Evolutionary conservation across 37 sponge, comb jelly and placozoan genomes (phyloP), one percentile per base, ranked within the genome.

Genomic region (Bolinopsis microptera): DNA sequence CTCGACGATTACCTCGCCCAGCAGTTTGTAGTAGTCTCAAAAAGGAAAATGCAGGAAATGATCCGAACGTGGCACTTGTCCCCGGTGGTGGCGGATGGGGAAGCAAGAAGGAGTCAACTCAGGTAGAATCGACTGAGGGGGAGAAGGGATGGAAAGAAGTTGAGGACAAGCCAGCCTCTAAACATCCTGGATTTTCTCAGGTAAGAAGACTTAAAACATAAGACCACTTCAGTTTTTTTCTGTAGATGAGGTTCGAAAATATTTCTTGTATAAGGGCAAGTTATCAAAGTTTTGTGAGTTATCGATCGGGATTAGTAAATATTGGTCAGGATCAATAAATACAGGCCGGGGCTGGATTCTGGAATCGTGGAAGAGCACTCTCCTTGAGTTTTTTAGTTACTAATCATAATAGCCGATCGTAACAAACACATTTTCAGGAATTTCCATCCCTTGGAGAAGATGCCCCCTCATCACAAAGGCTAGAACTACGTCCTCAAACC

Each of bases 11-110:
- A 93, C 98, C 98, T 0, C 93, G 93, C 28, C 98, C 98, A 13
- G 97, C 94, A 37, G 93, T 94, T 27, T 94, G 97, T 34, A 95
- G 95, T 27, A 97, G 97, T 83, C 94, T 98, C 3, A 94, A 95
- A 31, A 95, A 94, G 38, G 96, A 96, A 70, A 93, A 95, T 92
- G 96, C 94, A 31, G 98, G 97, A 31, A 96, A 98, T 68, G 97
- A 98, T 69, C 97, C 97, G 22, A 95, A 69, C 36, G 93, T 98
- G 35, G 75, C 39, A 27, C 94, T 98, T 18, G 97, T 97, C 22
- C 98, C 98, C 26, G 67, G 94, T 23, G 94, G 94, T 27, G 96
- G 96, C 28, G 96, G 96, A 0, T 76, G 94, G 76, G 96, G 98
- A 25, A 95, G 97, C 92, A 95, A 94, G 76, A 95, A 94, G 39